Base-by-base conservation (phyloP, 2,797 vertebrate genomes). In the Microctenopoma stevenorrisi region DNA sequence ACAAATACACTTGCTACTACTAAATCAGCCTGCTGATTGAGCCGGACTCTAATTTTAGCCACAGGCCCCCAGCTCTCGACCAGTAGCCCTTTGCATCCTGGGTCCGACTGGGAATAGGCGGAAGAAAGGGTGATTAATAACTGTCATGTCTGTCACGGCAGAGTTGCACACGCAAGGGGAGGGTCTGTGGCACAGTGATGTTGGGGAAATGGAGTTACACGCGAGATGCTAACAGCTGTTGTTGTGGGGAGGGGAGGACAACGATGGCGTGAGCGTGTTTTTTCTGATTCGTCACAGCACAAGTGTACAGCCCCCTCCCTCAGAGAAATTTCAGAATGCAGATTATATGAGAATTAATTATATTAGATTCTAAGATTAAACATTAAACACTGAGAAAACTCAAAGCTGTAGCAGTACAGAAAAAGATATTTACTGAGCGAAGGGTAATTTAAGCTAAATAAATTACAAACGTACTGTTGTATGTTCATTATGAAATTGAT, bases 61-160 rank as follows among this genome's bases (percentile, higher is more conserved):
- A 0, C 72, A 28, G 78, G 73, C 78, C 71, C 64, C 84, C 28
- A 37, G 57, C 75, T 86, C 65, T 69, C 56, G 12, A 81, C 76
- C 58, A 76, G 79, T 68, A 80, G 74, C 68, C 44, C 33, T 65
- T 76, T 81, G 76, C 85, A 63, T 83, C 86, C 86, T 64, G 79
- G 93, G 91, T 91, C 92, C 61, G 80, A 87, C 78, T 76, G 82
- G 84, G 90, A 94, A 92, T 88, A 91, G 86, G 78, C 74, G 86
- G 91, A 91, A 91, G 84, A 82, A 75, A 77, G 91, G 89, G 93
- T 91, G 94, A 95, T 95, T 95, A 95, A 94, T 91, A 92, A 93
- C 92, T 95, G 94, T 94, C 95, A 94, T 71, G 93, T 85, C 81
- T 87, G 89, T 87, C 90, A 89, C 84, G 88, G 70, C 89, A 89